Evolutionary conservation across 2,797 vertebrate species (phyloP).

Genomic region (Micromesistius poutassou): DNA sequence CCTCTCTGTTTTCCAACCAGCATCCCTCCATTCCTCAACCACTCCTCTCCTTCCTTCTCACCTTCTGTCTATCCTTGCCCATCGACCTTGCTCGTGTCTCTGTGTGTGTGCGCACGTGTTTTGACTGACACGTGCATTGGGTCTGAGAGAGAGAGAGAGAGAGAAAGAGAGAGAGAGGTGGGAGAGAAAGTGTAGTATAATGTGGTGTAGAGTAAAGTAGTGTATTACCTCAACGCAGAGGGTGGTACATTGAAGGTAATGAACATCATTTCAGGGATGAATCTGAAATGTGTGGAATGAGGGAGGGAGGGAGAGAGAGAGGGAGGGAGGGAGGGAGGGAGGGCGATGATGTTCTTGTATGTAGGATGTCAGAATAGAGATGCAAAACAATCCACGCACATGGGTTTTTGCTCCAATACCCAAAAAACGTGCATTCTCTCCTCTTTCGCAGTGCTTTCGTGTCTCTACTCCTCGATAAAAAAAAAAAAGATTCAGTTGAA

Average conservation of each 20-base stretch:
- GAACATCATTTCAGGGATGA: not conserved
- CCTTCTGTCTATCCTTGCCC: conserved; percentile 25
- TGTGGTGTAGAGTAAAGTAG: not conserved
- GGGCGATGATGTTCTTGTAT: too few relatives aligned
- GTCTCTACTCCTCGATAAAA: too few relatives aligned
- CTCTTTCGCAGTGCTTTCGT: too few relatives aligned
- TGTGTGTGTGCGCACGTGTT: conserved; percentile 3
- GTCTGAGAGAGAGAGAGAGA: not conserved
- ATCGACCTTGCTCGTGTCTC: not conserved
- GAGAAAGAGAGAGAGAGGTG: not conserved
- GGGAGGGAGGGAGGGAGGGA: not conserved
- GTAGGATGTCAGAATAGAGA: too few relatives aligned
- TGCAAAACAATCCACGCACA: too few relatives aligned
- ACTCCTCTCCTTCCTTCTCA: conserved; percentile 1
- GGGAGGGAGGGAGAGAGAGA: too few relatives aligned
- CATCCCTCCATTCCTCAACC: not conserved
- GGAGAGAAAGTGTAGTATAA: not conserved
- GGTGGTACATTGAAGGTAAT: not conserved
- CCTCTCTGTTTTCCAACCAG: not conserved
- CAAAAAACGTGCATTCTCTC: too few relatives aligned
- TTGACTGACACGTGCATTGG: not conserved
- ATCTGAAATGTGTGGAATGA: not conserved
- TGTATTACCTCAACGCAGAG: not conserved
- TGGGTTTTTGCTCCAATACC: too few relatives aligned
- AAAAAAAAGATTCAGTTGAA: not conserved